Evolutionary conservation across 35 echinoderm and acorn worm species (phyloP).

Genomic region (Nesometra sesokonis): DNA sequence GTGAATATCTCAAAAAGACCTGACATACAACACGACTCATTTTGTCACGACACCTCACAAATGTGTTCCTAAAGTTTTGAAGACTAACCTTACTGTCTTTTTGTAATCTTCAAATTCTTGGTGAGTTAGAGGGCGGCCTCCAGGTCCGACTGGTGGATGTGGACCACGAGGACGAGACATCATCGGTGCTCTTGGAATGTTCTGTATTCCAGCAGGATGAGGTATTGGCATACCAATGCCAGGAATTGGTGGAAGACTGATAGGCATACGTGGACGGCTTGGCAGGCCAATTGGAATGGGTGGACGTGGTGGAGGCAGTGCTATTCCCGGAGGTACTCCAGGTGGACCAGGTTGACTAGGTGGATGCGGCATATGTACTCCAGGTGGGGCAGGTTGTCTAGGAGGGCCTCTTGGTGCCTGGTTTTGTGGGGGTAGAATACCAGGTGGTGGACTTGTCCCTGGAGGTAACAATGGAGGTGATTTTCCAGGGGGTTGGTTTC

Average conservation of each 20-base stretch:
- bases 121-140: not conserved
- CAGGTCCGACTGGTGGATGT: not conserved
- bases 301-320: not conserved
- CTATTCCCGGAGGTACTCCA: not conserved
- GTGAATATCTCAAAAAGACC: too few relatives aligned
- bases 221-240: not conserved
- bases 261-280: too few relatives aligned
- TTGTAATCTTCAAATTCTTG: not conserved
- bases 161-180: not conserved
- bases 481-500: not conserved
- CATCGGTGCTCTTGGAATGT: not conserved
- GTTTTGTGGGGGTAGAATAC: too few relatives aligned
- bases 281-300: not conserved
- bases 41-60: too few relatives aligned
- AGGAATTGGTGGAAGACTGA: not conserved
- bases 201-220: too few relatives aligned
- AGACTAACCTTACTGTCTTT: not conserved
- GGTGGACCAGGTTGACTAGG: not conserved
- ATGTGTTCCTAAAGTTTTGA: too few relatives aligned
- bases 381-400: not conserved
- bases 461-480: not conserved
- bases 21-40: too few relatives aligned
- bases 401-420: not conserved
- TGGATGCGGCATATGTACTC: not conserved
- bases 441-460: not conserved